A percentile compares a stretch with the other conserved stretches of the same genome.
Evolutionary conservation across 1,140 invertebrate species (phyloP).

Genomic region (Hetaerina americana): DNA sequence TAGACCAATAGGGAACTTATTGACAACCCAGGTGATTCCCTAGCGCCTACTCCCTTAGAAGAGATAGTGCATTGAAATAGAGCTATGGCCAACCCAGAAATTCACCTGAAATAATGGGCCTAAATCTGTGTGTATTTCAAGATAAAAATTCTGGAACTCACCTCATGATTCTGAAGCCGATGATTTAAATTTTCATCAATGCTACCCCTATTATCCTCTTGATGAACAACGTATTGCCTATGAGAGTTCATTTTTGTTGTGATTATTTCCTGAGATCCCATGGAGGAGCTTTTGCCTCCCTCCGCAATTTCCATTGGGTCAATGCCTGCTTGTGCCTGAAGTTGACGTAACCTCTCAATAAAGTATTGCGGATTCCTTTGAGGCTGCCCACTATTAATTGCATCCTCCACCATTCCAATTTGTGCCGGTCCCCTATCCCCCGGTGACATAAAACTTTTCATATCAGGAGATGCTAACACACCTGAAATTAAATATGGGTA

Average conservation of each 20-base stretch:
- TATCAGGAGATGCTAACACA: background rate
- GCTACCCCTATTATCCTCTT: background rate
- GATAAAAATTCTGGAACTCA: background rate
- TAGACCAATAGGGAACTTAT: too few relatives aligned
- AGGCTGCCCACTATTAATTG: background rate
- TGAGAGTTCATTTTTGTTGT: background rate
- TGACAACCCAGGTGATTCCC: too few relatives aligned
- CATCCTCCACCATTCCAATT: background rate
- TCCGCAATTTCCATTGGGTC: slow-evolving; percentile 3
- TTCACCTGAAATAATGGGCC: too few relatives aligned
- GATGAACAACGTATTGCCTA: background rate
- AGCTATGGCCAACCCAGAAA: too few relatives aligned
- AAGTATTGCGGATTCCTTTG: slow-evolving; percentile 9
- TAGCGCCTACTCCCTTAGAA: too few relatives aligned
- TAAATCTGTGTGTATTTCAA: too few relatives aligned
- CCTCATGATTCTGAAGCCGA: background rate
- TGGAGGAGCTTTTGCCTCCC: background rate
- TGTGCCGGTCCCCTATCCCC: background rate
- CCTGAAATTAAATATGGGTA: too few relatives aligned
- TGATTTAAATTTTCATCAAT: background rate
- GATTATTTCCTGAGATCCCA: background rate
- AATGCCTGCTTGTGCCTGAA: slow-evolving; percentile 10
- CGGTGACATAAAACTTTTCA: background rate
- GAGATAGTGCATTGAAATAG: too few relatives aligned
- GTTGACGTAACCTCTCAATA: slow-evolving; percentile 8